phyloP scores from a whole-genome alignment of 37 sponge, comb jelly and placozoan species.

The Agelas oroides region DNA sequence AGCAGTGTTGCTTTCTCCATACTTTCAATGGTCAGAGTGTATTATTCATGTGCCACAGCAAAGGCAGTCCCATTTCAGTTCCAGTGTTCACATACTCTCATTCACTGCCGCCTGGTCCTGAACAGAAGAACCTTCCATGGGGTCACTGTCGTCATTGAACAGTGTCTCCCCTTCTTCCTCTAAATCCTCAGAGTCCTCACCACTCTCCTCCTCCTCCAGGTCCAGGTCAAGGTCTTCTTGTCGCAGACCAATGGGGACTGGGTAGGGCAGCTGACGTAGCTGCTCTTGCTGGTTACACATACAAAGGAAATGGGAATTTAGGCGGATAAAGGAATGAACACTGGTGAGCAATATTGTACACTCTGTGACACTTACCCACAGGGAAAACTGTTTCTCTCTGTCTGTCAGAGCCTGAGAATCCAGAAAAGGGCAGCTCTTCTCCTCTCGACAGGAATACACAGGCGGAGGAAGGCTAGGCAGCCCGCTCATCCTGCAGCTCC shows the following conservation, averaged over 20 bases:
- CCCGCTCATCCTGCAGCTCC: neutral
- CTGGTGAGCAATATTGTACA: too few species aligned
- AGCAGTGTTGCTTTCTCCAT: too few species aligned
- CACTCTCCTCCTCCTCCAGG: constrained; percentile 53
- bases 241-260: constrained; percentile 33
- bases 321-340: neutral
- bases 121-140: constrained; percentile 4
- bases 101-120: constrained; percentile 9
- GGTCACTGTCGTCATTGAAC: constrained; percentile 6
- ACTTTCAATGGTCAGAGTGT: too few species aligned
- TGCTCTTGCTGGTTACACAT: neutral
- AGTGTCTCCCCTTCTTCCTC: neutral
- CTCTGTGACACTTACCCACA: constrained; percentile 37
- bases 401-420: constrained; percentile 30
- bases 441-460: neutral
- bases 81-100: constrained; percentile 1
- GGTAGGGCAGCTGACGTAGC: constrained; percentile 8
- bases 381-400: constrained; percentile 20
- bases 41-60: too few species aligned
- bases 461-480: constrained; percentile 51
- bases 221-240: constrained; percentile 29
- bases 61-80: too few species aligned
- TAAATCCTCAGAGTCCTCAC: constrained; percentile 23
- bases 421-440: constrained; percentile 17
- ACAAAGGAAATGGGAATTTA: neutral